These are phyloP conservation scores for Carpatolechia fugitivella DNA, from an alignment of 2,888 invertebrate genomes.

Conservation along the genomic window DNA sequence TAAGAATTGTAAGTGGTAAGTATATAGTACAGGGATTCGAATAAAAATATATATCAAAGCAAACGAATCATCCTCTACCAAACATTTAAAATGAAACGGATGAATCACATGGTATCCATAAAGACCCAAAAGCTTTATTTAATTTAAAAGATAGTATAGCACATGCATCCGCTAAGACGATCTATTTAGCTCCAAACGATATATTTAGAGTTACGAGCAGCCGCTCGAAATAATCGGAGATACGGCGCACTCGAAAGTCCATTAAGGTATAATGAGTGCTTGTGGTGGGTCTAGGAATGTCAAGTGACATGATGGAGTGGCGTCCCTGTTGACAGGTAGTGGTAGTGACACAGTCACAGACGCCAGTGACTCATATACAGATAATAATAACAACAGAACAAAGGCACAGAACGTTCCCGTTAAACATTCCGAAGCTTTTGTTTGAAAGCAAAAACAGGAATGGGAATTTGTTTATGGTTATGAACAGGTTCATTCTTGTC, in stretches of 20 bases:
- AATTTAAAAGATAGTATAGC: constrained; percentile 6
- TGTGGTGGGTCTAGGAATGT: constrained; percentile 42
- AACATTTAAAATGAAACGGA: neutral
- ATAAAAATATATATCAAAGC: neutral
- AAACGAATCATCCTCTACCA: neutral
- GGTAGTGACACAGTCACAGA: constrained; percentile 56
- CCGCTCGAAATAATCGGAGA: constrained; percentile 47
- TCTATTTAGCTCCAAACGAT: constrained; percentile 7
- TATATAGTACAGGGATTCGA: neutral
- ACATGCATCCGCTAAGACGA: neutral
- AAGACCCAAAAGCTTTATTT: constrained; percentile 4
- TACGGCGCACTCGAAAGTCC: constrained; percentile 56
- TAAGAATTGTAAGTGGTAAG: no score
- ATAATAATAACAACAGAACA: constrained; percentile 9
- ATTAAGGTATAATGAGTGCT: constrained; percentile 65
- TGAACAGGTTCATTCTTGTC: neutral
- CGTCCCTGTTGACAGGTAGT: constrained; percentile 65
- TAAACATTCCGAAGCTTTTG: constrained; percentile 10
- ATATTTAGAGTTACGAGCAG: constrained; percentile 35
- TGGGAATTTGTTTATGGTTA: constrained; percentile 5
- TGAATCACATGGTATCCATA: constrained; percentile 17
- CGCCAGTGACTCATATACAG: constrained; percentile 3
- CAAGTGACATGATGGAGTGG: constrained; percentile 64
- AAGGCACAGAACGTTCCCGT: constrained; percentile 7
- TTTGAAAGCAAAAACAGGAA: constrained; percentile 6